Conservation (phyloP, 1,140 invertebrate species). For the Propsilocerus akamusi region DNA sequence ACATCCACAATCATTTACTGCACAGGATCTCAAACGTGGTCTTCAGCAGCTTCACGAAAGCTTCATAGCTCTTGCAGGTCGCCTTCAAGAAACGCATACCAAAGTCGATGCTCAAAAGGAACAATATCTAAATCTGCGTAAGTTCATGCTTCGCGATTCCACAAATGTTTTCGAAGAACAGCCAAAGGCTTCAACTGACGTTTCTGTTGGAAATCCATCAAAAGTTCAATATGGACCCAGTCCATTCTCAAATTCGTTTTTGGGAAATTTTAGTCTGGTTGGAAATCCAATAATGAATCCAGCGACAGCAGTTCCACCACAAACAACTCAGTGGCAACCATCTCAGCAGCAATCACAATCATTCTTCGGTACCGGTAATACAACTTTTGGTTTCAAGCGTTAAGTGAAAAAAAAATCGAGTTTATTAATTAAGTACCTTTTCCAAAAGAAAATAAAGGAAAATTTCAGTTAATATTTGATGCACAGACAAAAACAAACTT, state of each 20-base stretch:
- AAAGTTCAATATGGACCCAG: neutral
- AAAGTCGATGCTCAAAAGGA: conserved; percentile 60
- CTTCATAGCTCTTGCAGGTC: conserved; percentile 65
- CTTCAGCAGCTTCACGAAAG: conserved; percentile 68
- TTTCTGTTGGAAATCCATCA: neutral
- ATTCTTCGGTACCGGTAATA: too few species aligned
- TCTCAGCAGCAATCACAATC: too few species aligned
- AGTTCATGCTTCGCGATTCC: conserved; percentile 56
- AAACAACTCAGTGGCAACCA: too few species aligned
- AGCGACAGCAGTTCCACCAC: too few species aligned
- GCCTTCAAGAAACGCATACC: conserved; percentile 59
- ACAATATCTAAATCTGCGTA: conserved; percentile 60
- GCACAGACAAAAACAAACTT: too few species aligned
- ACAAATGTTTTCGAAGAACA: conserved; percentile 52
- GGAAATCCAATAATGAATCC: too few species aligned
- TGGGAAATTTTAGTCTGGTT: too few species aligned
- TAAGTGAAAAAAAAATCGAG: too few species aligned
- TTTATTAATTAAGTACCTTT: too few species aligned
- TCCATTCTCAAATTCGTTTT: neutral
- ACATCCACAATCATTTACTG: conserved; percentile 40
- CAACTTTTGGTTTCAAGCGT: too few species aligned
- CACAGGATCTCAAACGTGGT: conserved; percentile 40
- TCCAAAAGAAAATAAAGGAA: too few species aligned
- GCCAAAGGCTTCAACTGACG: neutral
- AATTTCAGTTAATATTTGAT: too few species aligned